Conservation (phyloP, 53 echinoderm and acorn worm species). For the Echinarachnius parma region DNA sequence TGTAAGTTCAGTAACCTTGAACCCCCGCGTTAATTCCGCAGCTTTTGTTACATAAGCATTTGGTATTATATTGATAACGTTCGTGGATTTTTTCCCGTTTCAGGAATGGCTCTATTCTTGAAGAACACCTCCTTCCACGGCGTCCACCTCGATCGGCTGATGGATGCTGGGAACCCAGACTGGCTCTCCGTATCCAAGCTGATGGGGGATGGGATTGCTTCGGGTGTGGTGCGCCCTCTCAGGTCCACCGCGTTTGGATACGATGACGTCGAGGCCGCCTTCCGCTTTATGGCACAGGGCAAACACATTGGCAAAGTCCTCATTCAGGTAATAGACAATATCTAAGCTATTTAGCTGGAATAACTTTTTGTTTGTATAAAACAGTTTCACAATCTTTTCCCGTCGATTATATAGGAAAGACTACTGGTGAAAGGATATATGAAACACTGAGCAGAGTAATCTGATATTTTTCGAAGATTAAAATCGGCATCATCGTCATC, state of each 20-base stretch:
- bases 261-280: slow-evolving; percentile 65
- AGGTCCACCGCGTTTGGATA: slow-evolving; percentile 62
- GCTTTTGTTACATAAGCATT: no score
- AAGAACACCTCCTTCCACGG: slow-evolving; percentile 84
- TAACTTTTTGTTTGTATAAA: no score
- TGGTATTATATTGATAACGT: no score
- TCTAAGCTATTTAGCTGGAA: no score
- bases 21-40: no score
- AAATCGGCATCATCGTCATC: no score
- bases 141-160: slow-evolving; percentile 73
- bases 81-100: background rate
- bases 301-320: slow-evolving; percentile 79
- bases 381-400: no score
- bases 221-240: slow-evolving; percentile 67
- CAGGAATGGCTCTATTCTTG: slow-evolving; percentile 81
- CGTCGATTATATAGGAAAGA: no score
- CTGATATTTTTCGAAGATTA: no score
- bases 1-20: no score
- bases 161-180: slow-evolving; percentile 71
- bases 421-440: no score
- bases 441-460: no score
- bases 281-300: slow-evolving; percentile 79
- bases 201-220: slow-evolving; percentile 61
- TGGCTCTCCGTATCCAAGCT: slow-evolving; percentile 66
- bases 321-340: slow-evolving; percentile 38